Percentiles rank a stretch among this genome's conserved stretches.
Evolutionary conservation across 2,888 invertebrate genomes (phyloP).

Genomic region (Troglohyphantes excavatus): DNA sequence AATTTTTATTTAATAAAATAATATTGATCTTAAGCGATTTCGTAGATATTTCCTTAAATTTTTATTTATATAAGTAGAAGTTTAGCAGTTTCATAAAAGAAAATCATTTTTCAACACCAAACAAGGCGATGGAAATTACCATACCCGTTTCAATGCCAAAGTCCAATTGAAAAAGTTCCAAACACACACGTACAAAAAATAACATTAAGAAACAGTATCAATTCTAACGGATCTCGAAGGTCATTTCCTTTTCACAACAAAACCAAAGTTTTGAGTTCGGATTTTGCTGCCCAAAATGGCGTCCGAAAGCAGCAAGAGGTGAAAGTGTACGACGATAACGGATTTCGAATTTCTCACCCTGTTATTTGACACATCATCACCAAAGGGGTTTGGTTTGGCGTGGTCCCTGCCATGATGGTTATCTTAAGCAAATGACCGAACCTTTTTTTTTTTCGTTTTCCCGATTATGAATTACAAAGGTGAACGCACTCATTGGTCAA

Average conservation of each 20-base stretch:
- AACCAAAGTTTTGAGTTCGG: neutral
- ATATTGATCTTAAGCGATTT: too few relatives aligned
- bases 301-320: neutral
- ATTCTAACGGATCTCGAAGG: neutral
- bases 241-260: neutral
- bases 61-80: too few relatives aligned
- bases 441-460: neutral
- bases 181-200: neutral
- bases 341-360: constrained; percentile 13
- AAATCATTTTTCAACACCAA: too few relatives aligned
- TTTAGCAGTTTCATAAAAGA: too few relatives aligned
- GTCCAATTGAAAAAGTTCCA: neutral
- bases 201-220: too few relatives aligned
- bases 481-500: constrained; percentile 61
- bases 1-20: too few relatives aligned
- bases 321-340: constrained; percentile 40
- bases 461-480: constrained; percentile 45
- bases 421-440: constrained; percentile 68
- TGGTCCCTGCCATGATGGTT: constrained; percentile 42
- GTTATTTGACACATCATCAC: constrained; percentile 45
- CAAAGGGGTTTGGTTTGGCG: constrained; percentile 14
- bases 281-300: neutral
- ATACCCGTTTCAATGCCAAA: neutral
- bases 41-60: too few relatives aligned
- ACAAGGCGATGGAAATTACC: neutral